phyloP scores from a whole-genome alignment of 2,888 invertebrate species.

The Tethea ocularis region DNA sequence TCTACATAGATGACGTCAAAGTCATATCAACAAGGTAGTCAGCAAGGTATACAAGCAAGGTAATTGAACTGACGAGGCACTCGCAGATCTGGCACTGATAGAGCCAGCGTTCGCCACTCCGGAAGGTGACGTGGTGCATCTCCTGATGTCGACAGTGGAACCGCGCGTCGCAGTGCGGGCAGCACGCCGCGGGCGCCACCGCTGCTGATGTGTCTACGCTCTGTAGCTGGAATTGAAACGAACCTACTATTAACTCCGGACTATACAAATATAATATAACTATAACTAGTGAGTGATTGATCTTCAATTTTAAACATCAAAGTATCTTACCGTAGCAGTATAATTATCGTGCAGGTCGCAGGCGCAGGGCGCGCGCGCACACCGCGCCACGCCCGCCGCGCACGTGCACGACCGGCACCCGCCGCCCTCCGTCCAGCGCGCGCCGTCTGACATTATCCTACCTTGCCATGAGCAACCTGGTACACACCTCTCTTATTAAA shows the following conservation, averaged over 20 bases:
- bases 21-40: neutral
- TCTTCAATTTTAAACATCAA: no score
- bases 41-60: neutral
- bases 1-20: constrained; percentile 6
- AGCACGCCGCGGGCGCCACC: constrained; percentile 86
- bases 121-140: constrained; percentile 88
- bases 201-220: constrained; percentile 77
- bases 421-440: constrained; percentile 75
- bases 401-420: constrained; percentile 79
- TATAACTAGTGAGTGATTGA: no score
- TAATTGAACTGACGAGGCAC: constrained; percentile 88
- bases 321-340: constrained; percentile 47
- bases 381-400: constrained; percentile 85
- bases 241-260: neutral
- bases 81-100: constrained; percentile 97
- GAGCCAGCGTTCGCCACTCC: constrained; percentile 94
- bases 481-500: constrained; percentile 4
- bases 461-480: constrained; percentile 90
- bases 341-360: constrained; percentile 79
- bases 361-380: constrained; percentile 87
- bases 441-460: constrained; percentile 84
- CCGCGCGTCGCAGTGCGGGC: constrained; percentile 91
- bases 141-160: constrained; percentile 92
- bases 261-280: no score
- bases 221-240: constrained; percentile 58